phyloP scores from a whole-genome alignment of 2,113 vertebrate genomes.

The Phaethornis superciliosus region DNA sequence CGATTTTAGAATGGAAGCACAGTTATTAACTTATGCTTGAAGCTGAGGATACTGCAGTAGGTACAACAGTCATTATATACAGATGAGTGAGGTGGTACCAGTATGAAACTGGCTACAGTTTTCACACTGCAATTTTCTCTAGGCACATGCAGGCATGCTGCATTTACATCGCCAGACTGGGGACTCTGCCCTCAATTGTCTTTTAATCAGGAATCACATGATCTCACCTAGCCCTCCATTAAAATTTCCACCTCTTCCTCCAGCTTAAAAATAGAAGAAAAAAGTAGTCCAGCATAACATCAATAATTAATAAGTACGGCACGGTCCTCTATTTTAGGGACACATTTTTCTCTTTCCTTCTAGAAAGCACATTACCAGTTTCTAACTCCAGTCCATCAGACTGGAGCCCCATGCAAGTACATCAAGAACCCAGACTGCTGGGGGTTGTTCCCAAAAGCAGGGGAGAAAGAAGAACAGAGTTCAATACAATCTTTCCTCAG shows the following conservation, averaged over 20 bases:
- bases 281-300: neutral
- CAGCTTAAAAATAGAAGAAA: neutral
- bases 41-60: neutral
- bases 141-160: neutral
- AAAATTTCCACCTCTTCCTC: neutral
- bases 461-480: neutral
- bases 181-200: neutral
- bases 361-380: neutral
- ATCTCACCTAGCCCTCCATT: neutral
- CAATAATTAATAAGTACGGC: slow-evolving; percentile 27
- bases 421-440: accelerated
- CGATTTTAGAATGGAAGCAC: neutral
- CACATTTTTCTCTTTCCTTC: neutral
- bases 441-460: neutral
- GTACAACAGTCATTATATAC: neutral
- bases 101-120: neutral
- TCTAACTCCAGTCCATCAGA: neutral
- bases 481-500: neutral
- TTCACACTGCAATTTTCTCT: neutral
- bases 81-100: neutral
- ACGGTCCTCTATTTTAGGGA: slow-evolving; percentile 3
- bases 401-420: neutral
- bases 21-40: neutral
- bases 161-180: neutral
- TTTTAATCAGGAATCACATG: neutral